A percentile compares a stretch with the other conserved stretches of the same genome.
Conservation (phyloP, 2,888 invertebrate species). For the Labia minor region DNA sequence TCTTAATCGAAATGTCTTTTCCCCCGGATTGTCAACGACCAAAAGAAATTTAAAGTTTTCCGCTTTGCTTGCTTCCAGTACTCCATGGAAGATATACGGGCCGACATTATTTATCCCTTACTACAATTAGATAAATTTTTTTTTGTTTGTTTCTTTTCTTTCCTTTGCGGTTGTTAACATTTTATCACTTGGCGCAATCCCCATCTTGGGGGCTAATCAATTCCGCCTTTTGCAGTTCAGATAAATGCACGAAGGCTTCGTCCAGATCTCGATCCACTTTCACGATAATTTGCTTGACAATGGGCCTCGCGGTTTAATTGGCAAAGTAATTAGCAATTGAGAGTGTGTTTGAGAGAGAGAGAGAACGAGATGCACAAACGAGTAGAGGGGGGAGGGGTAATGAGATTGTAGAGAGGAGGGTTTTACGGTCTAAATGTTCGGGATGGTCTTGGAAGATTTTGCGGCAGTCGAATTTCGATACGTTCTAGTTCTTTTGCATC, state of each 20-base stretch:
- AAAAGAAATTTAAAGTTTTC: neutral
- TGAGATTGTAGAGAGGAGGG: too few relatives aligned
- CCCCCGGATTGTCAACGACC: too few relatives aligned
- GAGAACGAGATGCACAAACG: neutral
- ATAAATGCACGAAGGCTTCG: too few relatives aligned
- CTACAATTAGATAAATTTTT: neutral
- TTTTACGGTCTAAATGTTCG: conserved; percentile 5
- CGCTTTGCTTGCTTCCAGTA: neutral
- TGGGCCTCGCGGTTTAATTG: conserved; percentile 13
- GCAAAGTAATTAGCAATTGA: conserved; percentile 8
- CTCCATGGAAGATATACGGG: neutral
- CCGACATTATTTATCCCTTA: neutral
- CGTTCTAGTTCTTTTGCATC: neutral
- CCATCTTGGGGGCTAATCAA: too few relatives aligned
- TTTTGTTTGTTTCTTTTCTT: neutral
- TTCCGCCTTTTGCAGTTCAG: too few relatives aligned
- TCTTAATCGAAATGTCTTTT: too few relatives aligned
- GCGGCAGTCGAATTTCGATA: neutral
- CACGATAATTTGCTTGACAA: conserved; percentile 13
- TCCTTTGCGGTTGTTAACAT: neutral
- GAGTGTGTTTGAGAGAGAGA: neutral
- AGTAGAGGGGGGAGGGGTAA: too few relatives aligned
- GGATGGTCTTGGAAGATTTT: neutral
- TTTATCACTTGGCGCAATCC: too few relatives aligned
- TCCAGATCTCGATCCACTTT: neutral